A percentile compares a stretch with the other conserved stretches of the same genome.
phyloP scores from a whole-genome alignment of 2,888 invertebrate species.

The Galeruca laticollis region DNA sequence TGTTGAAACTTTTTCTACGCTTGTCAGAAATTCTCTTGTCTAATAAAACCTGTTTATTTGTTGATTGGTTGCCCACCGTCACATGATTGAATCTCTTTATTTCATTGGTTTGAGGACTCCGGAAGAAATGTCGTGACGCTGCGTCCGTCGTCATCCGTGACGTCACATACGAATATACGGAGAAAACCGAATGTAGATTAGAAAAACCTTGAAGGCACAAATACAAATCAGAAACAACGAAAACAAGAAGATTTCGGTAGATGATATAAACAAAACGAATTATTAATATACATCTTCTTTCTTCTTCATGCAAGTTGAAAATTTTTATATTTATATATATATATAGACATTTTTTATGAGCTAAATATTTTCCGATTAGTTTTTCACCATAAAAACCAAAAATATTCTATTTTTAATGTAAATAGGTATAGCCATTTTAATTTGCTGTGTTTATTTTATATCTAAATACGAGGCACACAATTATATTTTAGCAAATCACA shows the following conservation, averaged over 20 bases:
- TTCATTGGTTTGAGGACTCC: conserved; percentile 65
- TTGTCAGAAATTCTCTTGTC: conserved; percentile 84
- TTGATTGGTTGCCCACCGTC: conserved; percentile 66
- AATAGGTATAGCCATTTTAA: neutral
- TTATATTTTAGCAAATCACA: neutral
- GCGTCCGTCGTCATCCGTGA: conserved; percentile 64
- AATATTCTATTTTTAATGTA: neutral
- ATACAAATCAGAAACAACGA: conserved; percentile 28
- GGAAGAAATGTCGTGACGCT: conserved; percentile 67
- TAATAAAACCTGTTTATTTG: conserved; percentile 64
- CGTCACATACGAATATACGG: conserved; percentile 56
- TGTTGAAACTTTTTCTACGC: conserved; percentile 96
- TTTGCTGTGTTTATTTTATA: neutral
- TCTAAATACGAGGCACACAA: neutral
- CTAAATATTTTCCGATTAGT: no score
- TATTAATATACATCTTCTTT: neutral
- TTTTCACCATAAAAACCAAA: neutral
- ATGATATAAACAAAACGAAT: conserved; percentile 15
- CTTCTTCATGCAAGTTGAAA: neutral
- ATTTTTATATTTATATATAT: no score
- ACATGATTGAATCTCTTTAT: conserved; percentile 65
- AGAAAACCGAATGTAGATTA: conserved; percentile 41
- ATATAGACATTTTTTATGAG: no score
- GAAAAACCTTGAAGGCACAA: conserved; percentile 32
- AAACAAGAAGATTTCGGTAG: conserved; percentile 27